Conservation (phyloP, 2,797 vertebrate species). For the Galaxias olidus region DNA sequence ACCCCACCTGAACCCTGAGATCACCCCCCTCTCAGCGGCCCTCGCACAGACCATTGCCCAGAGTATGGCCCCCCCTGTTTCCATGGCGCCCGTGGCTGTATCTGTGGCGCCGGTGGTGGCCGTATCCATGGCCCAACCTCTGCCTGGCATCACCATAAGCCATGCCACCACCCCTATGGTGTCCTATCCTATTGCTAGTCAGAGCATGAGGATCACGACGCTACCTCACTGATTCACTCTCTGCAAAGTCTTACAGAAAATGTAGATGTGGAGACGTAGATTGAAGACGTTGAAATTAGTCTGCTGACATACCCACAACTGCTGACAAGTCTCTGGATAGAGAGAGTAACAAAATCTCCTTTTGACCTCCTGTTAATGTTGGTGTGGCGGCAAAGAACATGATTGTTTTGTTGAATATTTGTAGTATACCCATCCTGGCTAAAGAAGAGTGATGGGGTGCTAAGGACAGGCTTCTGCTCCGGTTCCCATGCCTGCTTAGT, state of each 20-base stretch:
- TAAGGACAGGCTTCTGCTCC: constrained; percentile 12
- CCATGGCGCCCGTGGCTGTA: constrained; percentile 93
- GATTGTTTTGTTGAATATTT: neutral
- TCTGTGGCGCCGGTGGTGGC: constrained; percentile 94
- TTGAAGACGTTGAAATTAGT: too few relatives aligned
- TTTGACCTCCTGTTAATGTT: too few relatives aligned
- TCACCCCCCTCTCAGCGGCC: constrained; percentile 90
- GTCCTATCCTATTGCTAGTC: constrained; percentile 94
- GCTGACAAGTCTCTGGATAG: too few relatives aligned
- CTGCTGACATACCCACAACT: too few relatives aligned
- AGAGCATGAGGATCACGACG: constrained; percentile 97
- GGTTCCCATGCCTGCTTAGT: constrained; percentile 2
- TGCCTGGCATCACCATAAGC: constrained; percentile 95
- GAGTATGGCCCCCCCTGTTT: constrained; percentile 93
- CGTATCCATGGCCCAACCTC: constrained; percentile 91
- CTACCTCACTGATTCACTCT: constrained; percentile 84
- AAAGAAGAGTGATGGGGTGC: constrained; percentile 8
- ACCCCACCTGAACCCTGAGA: constrained; percentile 91
- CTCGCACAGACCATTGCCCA: constrained; percentile 95
- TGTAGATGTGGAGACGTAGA: neutral
- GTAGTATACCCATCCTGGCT: neutral
- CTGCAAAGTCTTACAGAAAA: neutral
- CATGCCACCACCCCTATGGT: constrained; percentile 96
- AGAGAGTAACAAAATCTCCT: too few relatives aligned
- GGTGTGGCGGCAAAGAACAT: too few relatives aligned